Evolutionary conservation across 2,113 vertebrate species (phyloP).

Genomic region (Eurypyga helias): DNA sequence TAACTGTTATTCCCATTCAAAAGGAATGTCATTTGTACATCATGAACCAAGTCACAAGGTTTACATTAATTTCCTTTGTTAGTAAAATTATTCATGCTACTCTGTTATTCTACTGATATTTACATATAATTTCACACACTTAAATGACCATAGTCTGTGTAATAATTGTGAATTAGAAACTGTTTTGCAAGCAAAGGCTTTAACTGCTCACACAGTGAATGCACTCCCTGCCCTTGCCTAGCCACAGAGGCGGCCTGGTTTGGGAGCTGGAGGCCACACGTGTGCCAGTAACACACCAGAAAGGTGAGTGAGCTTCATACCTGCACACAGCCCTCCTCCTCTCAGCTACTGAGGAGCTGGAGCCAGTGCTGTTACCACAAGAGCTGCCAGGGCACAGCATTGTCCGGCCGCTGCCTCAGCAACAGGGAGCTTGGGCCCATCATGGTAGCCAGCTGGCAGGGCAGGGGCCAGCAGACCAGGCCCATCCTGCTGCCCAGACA

Average conservation of each 20-base stretch:
- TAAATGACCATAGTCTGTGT: not conserved
- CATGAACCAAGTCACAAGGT: not conserved
- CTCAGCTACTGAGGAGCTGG: accelerated
- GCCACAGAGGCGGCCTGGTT: accelerated
- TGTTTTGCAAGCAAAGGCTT: not conserved
- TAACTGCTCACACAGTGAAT: not conserved
- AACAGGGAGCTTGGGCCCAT: not conserved
- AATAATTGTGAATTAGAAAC: not conserved
- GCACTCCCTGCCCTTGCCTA: not conserved
- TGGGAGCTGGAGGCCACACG: accelerated
- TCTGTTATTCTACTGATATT: not conserved
- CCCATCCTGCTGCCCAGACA: accelerated
- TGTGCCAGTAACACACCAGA: accelerated
- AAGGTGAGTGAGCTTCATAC: accelerated
- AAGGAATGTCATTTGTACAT: not conserved
- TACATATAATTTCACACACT: not conserved
- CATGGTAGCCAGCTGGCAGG: accelerated
- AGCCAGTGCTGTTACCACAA: not conserved
- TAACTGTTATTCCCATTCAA: not conserved
- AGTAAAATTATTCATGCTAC: not conserved
- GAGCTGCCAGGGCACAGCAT: accelerated
- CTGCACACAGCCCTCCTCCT: accelerated
- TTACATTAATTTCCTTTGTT: not conserved
- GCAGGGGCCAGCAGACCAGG: accelerated
- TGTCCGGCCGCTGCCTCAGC: accelerated